Conservation (phyloP, 2,888 invertebrate species). For the Auanema freiburgensis region DNA sequence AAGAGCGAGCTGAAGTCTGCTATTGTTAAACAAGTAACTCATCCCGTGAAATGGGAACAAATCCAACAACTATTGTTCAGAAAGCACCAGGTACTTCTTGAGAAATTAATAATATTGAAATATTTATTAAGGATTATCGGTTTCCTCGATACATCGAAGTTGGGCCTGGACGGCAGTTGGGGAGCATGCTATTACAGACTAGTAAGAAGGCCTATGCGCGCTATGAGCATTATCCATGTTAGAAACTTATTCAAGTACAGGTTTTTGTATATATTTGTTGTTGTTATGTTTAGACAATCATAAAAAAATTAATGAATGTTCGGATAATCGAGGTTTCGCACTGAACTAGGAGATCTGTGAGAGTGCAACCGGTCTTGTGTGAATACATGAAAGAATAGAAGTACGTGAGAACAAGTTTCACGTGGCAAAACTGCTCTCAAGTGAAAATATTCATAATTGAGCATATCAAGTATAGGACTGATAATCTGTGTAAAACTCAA, state of each 20-base stretch:
- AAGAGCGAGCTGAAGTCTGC: conserved; percentile 45
- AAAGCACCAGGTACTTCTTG: conserved; percentile 48
- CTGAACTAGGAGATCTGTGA: no score
- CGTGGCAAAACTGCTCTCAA: no score
- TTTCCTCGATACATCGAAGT: conserved; percentile 62
- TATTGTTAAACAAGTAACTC: conserved; percentile 50
- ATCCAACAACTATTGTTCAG: conserved; percentile 59
- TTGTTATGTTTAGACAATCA: not conserved
- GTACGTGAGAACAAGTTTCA: no score
- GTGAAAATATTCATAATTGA: no score
- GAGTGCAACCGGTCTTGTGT: no score
- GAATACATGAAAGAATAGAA: no score
- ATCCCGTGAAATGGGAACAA: conserved; percentile 63
- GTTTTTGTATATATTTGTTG: conserved; percentile 4
- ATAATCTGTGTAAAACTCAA: no score
- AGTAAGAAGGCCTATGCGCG: conserved; percentile 56
- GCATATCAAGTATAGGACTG: no score
- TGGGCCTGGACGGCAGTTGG: conserved; percentile 60
- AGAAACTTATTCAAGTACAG: conserved; percentile 1
- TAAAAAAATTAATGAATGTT: no score
- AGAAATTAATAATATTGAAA: not conserved
- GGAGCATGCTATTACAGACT: conserved; percentile 54
- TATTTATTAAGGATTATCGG: conserved; percentile 35
- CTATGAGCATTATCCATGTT: conserved; percentile 48
- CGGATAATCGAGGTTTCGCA: no score